Percentiles rank a stretch among this genome's conserved stretches.
These are phyloP conservation scores for Atethmia centrago DNA, from an alignment of 2,888 invertebrate genomes.

Conservation along the genomic window DNA sequence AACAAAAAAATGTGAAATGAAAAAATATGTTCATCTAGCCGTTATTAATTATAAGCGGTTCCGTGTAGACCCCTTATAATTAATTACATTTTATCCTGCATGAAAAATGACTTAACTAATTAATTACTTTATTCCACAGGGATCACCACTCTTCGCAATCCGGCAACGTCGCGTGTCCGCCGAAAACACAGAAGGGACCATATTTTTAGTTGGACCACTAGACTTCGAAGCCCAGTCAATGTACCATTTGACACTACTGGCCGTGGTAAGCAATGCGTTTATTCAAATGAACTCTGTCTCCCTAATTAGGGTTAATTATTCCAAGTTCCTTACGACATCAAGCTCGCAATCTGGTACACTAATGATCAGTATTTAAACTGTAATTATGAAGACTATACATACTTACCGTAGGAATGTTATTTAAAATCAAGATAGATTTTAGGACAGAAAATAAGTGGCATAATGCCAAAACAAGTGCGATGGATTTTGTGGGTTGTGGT, in stretches of 20 bases:
- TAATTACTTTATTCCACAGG: slow-evolving; percentile 80
- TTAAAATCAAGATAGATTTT: too few relatives aligned
- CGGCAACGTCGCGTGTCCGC: slow-evolving; percentile 94
- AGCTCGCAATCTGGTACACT: slow-evolving; percentile 61
- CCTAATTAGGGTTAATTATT: slow-evolving; percentile 69
- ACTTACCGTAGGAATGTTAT: not conserved
- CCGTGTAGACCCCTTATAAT: not conserved
- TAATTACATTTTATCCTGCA: not conserved
- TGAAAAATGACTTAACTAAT: slow-evolving; percentile 17
- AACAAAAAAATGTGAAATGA: too few relatives aligned
- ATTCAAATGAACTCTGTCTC: slow-evolving; percentile 61
- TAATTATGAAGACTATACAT: slow-evolving; percentile 45
- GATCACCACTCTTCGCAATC: slow-evolving; percentile 94
- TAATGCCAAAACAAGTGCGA: slow-evolving; percentile 56
- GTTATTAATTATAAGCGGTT: slow-evolving; percentile 22
- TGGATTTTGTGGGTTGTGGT: slow-evolving; percentile 51
- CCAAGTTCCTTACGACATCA: slow-evolving; percentile 58
- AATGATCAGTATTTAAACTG: slow-evolving; percentile 65
- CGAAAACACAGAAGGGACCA: slow-evolving; percentile 95
- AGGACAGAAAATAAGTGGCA: slow-evolving; percentile 5
- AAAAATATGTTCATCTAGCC: too few relatives aligned
- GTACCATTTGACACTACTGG: slow-evolving; percentile 96
- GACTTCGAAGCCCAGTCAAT: slow-evolving; percentile 97
- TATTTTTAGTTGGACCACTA: slow-evolving; percentile 94
- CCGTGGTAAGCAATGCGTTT: slow-evolving; percentile 92